Conservation (phyloP, 1,140 invertebrate genomes). For the Trachelipus rathkii region DNA sequence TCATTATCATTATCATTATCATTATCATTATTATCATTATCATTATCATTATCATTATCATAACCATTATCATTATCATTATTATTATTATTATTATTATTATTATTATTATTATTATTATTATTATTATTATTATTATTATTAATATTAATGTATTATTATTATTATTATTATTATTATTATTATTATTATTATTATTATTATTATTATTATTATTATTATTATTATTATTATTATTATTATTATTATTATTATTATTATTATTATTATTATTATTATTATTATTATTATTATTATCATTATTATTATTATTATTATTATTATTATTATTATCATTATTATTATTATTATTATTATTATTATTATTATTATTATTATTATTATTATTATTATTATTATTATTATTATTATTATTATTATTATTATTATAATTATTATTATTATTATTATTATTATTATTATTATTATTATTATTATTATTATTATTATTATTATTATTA, state of each 20-base stretch:
- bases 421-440: slow-evolving; percentile 1
- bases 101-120: slow-evolving; percentile 14
- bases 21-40: neutral
- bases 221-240: slow-evolving; percentile 15
- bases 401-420: slow-evolving; percentile 12
- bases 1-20: neutral
- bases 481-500: slow-evolving; percentile 15
- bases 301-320: slow-evolving; percentile 15
- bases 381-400: slow-evolving; percentile 7
- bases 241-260: slow-evolving; percentile 6
- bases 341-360: slow-evolving; percentile 13
- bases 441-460: neutral
- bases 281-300: neutral
- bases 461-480: neutral
- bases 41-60: neutral
- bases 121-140: slow-evolving; percentile 9
- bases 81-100: too few relatives aligned
- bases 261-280: slow-evolving; percentile 12
- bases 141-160: too few relatives aligned
- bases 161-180: slow-evolving; percentile 12
- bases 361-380: neutral
- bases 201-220: neutral
- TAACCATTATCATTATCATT: too few relatives aligned
- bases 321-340: slow-evolving; percentile 1
- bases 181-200: neutral